Conservation (phyloP, 2,113 vertebrate genomes). For the Lamprologus tigripictilis region DNA sequence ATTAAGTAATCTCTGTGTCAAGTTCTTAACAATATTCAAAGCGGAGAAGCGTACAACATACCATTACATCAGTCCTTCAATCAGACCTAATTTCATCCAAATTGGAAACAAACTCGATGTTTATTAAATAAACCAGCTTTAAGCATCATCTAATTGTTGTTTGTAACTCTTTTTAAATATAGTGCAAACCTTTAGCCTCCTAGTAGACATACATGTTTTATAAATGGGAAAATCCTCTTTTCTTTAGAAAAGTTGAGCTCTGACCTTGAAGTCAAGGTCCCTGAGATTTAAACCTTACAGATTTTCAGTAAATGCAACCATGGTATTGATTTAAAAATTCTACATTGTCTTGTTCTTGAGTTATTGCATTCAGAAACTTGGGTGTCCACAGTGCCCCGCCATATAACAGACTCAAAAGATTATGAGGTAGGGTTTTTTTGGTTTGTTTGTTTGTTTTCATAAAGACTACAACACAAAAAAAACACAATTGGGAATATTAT, state of each 20-base stretch:
- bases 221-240: background rate
- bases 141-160: background rate
- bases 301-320: background rate
- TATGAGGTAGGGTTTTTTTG: background rate
- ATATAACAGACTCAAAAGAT: background rate
- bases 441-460: background rate
- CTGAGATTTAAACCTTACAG: background rate
- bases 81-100: background rate
- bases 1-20: background rate
- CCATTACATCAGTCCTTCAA: background rate
- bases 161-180: background rate
- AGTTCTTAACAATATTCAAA: background rate
- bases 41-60: rapidly evolving
- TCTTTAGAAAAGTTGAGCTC: background rate
- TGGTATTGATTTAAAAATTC: background rate
- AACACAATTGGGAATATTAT: background rate
- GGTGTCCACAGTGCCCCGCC: rapidly evolving
- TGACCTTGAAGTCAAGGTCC: background rate
- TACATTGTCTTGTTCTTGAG: background rate
- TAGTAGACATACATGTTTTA: background rate
- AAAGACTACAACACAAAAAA: background rate
- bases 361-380: background rate
- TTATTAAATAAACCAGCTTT: background rate
- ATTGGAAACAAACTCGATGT: background rate
- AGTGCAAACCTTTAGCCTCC: background rate